phyloP scores from a whole-genome alignment of 64 coral and sea anemone species.

The Pachyseris speciosa region DNA sequence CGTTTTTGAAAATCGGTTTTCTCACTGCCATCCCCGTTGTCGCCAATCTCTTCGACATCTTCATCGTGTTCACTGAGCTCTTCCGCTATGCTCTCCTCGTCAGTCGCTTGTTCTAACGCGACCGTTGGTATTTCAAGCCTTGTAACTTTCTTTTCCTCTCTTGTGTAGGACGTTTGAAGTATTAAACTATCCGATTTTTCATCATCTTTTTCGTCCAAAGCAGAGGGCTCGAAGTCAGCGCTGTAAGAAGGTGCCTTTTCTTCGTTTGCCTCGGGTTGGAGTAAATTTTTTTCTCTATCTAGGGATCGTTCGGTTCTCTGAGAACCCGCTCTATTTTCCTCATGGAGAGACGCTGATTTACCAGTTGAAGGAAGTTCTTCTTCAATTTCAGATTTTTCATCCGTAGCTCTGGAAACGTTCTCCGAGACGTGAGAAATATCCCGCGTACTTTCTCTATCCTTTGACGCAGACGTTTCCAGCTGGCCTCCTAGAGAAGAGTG shows the following conservation, averaged over 20 bases:
- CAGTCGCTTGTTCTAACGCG: constrained; percentile 35
- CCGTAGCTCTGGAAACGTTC: background rate
- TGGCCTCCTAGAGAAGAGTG: background rate
- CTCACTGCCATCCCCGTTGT: background rate
- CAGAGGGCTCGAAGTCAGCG: constrained; percentile 73
- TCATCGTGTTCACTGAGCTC: constrained; percentile 22
- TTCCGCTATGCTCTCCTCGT: constrained; percentile 73
- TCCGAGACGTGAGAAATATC: constrained; percentile 30
- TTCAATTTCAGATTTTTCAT: constrained; percentile 62
- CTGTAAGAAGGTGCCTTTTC: constrained; percentile 51
- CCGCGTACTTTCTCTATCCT: background rate
- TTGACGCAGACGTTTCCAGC: background rate
- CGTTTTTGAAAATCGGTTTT: background rate
- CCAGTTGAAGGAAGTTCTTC: constrained; percentile 14
- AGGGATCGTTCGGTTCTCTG: background rate
- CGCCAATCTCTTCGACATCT: background rate
- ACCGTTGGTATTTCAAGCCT: background rate
- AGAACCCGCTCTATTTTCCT: background rate
- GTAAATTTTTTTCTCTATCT: background rate
- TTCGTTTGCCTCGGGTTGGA: background rate
- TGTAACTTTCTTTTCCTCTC: background rate
- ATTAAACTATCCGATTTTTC: constrained; percentile 10
- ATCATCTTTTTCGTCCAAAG: constrained; percentile 44
- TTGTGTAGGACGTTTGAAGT: constrained; percentile 13
- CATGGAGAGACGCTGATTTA: background rate